Percentiles rank a stretch among this genome's conserved stretches.
Evolutionary conservation across 2,888 invertebrate species (phyloP).

Genomic region (Oxyscelio sp.): DNA sequence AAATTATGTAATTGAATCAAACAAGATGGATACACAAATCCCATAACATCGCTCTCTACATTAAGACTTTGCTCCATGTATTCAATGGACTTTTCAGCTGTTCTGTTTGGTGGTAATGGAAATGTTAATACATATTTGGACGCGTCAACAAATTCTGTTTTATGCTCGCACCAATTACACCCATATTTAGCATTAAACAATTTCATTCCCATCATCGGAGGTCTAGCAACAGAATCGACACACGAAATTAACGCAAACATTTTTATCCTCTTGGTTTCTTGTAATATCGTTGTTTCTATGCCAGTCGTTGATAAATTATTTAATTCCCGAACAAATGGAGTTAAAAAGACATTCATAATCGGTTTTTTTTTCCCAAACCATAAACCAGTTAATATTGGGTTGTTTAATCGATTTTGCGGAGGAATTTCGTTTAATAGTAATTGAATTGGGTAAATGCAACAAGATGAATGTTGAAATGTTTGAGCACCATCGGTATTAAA

Average conservation of each 20-base stretch:
- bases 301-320: constrained; percentile 46
- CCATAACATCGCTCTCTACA: constrained; percentile 18
- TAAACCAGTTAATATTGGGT: constrained; percentile 48
- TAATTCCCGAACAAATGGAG: constrained; percentile 10
- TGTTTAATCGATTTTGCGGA: constrained; percentile 33
- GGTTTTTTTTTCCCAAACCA: constrained; percentile 68
- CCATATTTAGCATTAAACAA: constrained; percentile 57
- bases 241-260: constrained; percentile 46
- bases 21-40: constrained; percentile 38
- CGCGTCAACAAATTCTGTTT: constrained; percentile 41
- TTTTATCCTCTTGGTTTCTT: constrained; percentile 40
- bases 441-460: constrained; percentile 57
- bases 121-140: constrained; percentile 42
- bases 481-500: constrained; percentile 64
- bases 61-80: constrained; percentile 39
- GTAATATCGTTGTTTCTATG: constrained; percentile 32
- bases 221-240: constrained; percentile 62
- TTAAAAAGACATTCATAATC: constrained; percentile 57
- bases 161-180: constrained; percentile 67
- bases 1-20: constrained; percentile 52
- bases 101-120: constrained; percentile 40
- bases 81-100: constrained; percentile 22
- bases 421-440: constrained; percentile 54
- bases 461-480: constrained; percentile 48
- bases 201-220: constrained; percentile 67